Conservation (phyloP, 2,888 invertebrate genomes). For the Camptogramma bilineatum region DNA sequence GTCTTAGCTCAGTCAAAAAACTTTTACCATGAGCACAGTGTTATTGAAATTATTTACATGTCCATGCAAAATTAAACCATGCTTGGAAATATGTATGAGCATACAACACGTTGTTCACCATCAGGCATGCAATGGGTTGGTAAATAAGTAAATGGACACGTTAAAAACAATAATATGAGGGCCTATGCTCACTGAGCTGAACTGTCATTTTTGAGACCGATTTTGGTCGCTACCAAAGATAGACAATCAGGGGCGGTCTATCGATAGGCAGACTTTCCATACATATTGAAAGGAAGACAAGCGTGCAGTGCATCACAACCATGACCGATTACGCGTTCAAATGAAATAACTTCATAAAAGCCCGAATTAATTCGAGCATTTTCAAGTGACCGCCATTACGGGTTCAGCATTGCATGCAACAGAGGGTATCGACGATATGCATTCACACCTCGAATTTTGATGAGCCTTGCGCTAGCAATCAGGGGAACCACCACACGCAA, state of each 20-base stretch:
- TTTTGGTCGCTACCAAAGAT: too few species aligned
- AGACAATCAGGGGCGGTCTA: too few species aligned
- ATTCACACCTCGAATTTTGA: slow-evolving; percentile 42
- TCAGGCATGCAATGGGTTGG: background rate
- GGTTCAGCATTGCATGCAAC: slow-evolving; percentile 23
- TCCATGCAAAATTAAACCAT: background rate
- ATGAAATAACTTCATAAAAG: background rate
- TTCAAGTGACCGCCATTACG: slow-evolving; percentile 9
- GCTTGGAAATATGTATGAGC: background rate
- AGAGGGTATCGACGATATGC: slow-evolving; percentile 33
- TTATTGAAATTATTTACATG: background rate
- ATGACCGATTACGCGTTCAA: background rate
- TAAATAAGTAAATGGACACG: background rate
- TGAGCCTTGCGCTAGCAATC: slow-evolving; percentile 31
- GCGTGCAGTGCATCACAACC: background rate
- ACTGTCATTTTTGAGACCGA: too few species aligned
- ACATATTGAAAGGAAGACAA: too few species aligned
- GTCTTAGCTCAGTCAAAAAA: too few species aligned
- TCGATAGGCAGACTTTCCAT: too few species aligned
- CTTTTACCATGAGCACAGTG: too few species aligned
- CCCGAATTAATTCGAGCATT: background rate
- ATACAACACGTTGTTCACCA: background rate
- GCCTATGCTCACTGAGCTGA: too few species aligned
- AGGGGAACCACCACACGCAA: slow-evolving; percentile 25
- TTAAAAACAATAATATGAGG: slow-evolving; percentile 5